Conservation (phyloP, 1,140 invertebrate species). For the Dendrolimus punctatus region DNA sequence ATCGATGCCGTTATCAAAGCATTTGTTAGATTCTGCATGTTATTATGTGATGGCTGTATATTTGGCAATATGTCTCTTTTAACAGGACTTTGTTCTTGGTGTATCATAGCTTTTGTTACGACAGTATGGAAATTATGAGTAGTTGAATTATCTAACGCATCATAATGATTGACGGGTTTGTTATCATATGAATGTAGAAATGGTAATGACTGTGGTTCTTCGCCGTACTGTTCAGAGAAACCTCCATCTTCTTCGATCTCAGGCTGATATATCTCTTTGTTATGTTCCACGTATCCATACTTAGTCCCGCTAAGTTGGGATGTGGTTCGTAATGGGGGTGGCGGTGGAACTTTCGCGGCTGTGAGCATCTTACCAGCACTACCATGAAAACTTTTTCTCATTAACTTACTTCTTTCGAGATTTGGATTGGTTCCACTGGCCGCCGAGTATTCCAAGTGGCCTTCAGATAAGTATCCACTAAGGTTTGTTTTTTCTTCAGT, state of each 20-base stretch:
- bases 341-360: slow-evolving; percentile 88
- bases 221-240: slow-evolving; percentile 67
- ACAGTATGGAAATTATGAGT: slow-evolving; percentile 74
- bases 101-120: slow-evolving; percentile 85
- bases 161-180: slow-evolving; percentile 45
- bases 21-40: slow-evolving; percentile 55
- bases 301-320: slow-evolving; percentile 85
- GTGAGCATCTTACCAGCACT: slow-evolving; percentile 85
- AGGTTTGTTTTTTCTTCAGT: slow-evolving; percentile 74
- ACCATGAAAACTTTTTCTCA: slow-evolving; percentile 91
- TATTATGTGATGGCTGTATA: slow-evolving; percentile 40
- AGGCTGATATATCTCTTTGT: slow-evolving; percentile 69
- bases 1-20: slow-evolving; percentile 71
- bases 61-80: slow-evolving; percentile 64
- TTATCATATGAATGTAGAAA: slow-evolving; percentile 74
- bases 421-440: slow-evolving; percentile 81
- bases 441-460: slow-evolving; percentile 82
- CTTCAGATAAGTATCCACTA: slow-evolving; percentile 90
- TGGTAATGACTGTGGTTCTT: slow-evolving; percentile 78
- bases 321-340: slow-evolving; percentile 88
- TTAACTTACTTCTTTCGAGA: slow-evolving; percentile 87
- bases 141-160: slow-evolving; percentile 48
- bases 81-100: slow-evolving; percentile 81
- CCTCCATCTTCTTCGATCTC: slow-evolving; percentile 62
- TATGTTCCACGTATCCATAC: slow-evolving; percentile 71